Evolutionary conservation across 1,140 invertebrate species (phyloP).

Genomic region (Calliopsis andreniformis): DNA sequence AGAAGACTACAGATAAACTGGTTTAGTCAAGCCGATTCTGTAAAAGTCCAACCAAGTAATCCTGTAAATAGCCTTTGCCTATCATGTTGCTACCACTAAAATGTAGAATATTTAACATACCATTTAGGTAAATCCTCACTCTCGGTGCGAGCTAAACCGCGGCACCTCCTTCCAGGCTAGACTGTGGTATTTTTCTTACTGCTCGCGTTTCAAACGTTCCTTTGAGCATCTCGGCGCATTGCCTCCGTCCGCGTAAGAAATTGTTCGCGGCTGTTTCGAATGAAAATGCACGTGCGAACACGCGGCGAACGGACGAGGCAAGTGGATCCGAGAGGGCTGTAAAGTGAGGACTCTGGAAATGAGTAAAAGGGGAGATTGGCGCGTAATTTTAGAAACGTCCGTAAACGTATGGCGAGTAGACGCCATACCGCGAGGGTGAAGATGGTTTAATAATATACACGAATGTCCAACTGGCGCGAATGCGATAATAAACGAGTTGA

Average conservation of each 20-base stretch:
- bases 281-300: constrained; percentile 35
- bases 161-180: too few relatives aligned
- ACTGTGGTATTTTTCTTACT: too few relatives aligned
- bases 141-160: too few relatives aligned
- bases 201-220: neutral
- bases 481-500: constrained; percentile 70
- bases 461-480: constrained; percentile 61
- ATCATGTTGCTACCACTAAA: too few relatives aligned
- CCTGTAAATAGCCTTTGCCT: too few relatives aligned
- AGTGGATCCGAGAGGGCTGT: constrained; percentile 52
- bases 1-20: too few relatives aligned
- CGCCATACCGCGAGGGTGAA: constrained; percentile 55
- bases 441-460: constrained; percentile 76
- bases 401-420: constrained; percentile 63
- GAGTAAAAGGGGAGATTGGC: constrained; percentile 44
- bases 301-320: constrained; percentile 28
- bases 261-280: constrained; percentile 20
- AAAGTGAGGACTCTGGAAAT: constrained; percentile 50
- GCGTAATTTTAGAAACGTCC: constrained; percentile 70
- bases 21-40: too few relatives aligned
- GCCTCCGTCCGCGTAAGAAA: neutral
- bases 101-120: too few relatives aligned
- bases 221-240: neutral
- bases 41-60: too few relatives aligned
- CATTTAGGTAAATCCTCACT: too few relatives aligned